phyloP scores from a whole-genome alignment of 2,888 invertebrate genomes.

The Scaptomyza flava region DNA sequence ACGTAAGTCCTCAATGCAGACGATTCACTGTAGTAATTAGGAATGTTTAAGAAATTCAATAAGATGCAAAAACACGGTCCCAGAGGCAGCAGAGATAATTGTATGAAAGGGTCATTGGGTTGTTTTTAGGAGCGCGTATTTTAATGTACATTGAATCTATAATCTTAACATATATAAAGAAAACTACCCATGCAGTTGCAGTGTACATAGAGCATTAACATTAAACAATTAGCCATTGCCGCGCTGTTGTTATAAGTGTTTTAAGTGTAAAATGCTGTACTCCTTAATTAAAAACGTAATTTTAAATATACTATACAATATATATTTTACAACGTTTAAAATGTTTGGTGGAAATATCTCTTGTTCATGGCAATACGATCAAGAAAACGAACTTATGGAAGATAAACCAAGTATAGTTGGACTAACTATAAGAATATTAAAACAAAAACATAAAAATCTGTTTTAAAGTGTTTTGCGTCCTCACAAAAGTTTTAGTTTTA shows the following conservation, averaged over 20 bases:
- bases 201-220: conserved; percentile 64
- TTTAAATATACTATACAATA: conserved; percentile 60
- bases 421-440: no score
- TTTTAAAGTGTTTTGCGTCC: neutral
- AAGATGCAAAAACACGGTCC: conserved; percentile 1
- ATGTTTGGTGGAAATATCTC: neutral
- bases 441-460: neutral
- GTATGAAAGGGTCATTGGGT: conserved; percentile 18
- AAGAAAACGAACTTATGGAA: neutral
- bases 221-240: conserved; percentile 52
- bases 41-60: conserved; percentile 29
- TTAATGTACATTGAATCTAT: conserved; percentile 62
- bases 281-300: conserved; percentile 68
- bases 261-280: conserved; percentile 71
- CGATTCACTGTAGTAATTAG: conserved; percentile 63
- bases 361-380: neutral
- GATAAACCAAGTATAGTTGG: no score
- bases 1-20: conserved; percentile 35
- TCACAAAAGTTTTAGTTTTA: conserved; percentile 51
- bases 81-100: conserved; percentile 7
- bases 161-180: conserved; percentile 40
- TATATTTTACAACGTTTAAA: conserved; percentile 50
- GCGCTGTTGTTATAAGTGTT: conserved; percentile 65
- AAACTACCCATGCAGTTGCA: conserved; percentile 48
- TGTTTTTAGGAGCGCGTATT: conserved; percentile 33